These are phyloP conservation scores for Choloepus didactylus DNA, from an alignment of 2,797 vertebrate species.

Conservation along the genomic window DNA sequence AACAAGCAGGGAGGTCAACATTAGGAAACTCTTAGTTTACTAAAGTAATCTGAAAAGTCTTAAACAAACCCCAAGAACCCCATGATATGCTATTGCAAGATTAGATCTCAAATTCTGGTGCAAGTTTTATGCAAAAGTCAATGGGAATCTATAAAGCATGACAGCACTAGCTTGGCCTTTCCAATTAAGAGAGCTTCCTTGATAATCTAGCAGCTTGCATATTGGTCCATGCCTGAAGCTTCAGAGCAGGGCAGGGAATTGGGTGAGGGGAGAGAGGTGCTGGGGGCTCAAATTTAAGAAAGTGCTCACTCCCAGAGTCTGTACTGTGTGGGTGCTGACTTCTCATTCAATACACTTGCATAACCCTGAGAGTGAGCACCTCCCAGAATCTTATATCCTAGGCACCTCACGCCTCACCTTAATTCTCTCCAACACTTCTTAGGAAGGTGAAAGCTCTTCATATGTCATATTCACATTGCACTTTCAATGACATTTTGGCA, in stretches of 20 bases:
- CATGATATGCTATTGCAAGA: slow-evolving; percentile 14
- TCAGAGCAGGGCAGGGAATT: not conserved
- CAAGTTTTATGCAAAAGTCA: not conserved
- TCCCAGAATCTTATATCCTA: not conserved
- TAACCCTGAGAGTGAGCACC: not conserved
- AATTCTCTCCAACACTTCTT: not conserved
- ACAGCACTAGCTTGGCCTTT: not conserved
- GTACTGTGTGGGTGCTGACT: not conserved
- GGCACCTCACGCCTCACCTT: not conserved
- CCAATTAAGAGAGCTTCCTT: not conserved
- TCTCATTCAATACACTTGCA: not conserved
- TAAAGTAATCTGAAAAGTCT: not conserved
- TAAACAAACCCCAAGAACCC: not conserved
- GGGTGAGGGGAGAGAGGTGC: not conserved
- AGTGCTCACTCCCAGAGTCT: not conserved
- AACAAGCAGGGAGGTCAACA: not conserved
- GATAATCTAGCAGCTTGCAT: not conserved
- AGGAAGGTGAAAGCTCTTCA: not conserved
- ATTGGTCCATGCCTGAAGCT: not conserved
- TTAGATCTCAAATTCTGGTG: not conserved
- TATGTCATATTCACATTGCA: not conserved
- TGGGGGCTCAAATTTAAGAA: not conserved
- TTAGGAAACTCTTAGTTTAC: not conserved
- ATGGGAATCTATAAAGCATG: not conserved
- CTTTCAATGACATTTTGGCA: not conserved